Evolutionary conservation across 2,113 vertebrate genomes (phyloP), one percentile per base, ranked within the genome.

Genomic region (Scomber colias): DNA sequence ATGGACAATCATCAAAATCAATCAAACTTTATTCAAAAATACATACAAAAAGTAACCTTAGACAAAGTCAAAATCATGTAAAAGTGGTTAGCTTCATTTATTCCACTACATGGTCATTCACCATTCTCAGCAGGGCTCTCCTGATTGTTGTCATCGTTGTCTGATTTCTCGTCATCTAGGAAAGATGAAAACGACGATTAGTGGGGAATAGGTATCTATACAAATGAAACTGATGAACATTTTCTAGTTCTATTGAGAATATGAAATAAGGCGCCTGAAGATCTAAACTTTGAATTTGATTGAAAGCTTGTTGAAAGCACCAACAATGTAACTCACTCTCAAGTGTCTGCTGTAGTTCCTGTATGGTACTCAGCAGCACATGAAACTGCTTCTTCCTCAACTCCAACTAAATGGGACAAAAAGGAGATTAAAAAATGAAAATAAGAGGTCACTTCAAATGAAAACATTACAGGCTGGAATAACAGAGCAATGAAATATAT

Each of bases 381-480:
- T 99, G 97, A 79, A 99, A 99, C 90, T 99, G 98, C 78, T 99
- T 99, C 91, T 98, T 97, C 79, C 98, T 96, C 83, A 99, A 89
- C 86, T 99, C 98, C 94, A 99, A 86, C 98, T 99, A 74, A 69
- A 66, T 77, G 0, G 13, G 67, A 69, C 0, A 69, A 59, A 40
- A n/a, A 4, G 5, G 14, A 55, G 9, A 55, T 72, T 4, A 30
- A 27, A 24, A 45, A 16, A 66, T 11, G 12, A 17, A 40, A 27
- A 71, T 3, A 21, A 5, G 3, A 30, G 13, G 19, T 31, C 10
- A 12, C 1, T 3, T 40, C 35, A 40, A 57, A 11, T 31, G 1
- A 67, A 19, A 7, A 55, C 2, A 64, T 40, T 13, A 11, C 3
- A 70, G 0, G n/a, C 45, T 48, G 5, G 3, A 82, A 79, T 4